Evolutionary conservation across 2,113 vertebrate species (phyloP).

Genomic region (Atlantisia rogersi): DNA sequence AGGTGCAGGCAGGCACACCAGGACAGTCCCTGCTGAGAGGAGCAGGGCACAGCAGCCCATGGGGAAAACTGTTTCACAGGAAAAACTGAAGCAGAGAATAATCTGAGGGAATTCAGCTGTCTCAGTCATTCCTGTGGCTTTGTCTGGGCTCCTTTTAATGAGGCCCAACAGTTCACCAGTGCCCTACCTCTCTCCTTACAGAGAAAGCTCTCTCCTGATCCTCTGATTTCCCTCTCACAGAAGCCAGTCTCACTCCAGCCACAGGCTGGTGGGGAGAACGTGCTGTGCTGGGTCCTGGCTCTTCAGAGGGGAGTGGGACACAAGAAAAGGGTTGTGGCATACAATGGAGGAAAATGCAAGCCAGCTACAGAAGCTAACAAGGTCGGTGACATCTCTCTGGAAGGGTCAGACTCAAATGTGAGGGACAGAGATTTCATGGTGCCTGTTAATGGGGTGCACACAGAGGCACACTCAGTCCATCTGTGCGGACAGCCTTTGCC

Average conservation of each 20-base stretch:
- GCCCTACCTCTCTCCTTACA: background rate
- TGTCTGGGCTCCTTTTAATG: background rate
- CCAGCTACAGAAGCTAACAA: background rate
- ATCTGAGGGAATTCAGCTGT: background rate
- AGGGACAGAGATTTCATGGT: background rate
- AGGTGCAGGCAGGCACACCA: background rate
- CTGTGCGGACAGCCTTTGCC: background rate
- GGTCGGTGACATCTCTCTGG: background rate
- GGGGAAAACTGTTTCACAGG: background rate
- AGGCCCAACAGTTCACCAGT: background rate
- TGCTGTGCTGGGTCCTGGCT: background rate
- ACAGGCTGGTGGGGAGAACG: background rate
- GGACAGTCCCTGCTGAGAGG: background rate
- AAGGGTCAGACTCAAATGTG: background rate
- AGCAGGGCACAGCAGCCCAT: fast-evolving
- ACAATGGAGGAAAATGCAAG: background rate
- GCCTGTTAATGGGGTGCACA: background rate
- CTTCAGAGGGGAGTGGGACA: background rate
- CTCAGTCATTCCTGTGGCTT: background rate
- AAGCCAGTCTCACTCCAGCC: background rate
- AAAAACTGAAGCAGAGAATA: background rate
- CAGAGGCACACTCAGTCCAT: background rate
- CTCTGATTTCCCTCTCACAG: background rate
- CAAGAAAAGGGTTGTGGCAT: background rate
- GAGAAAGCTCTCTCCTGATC: background rate